Evolutionary conservation across 2,888 invertebrate species (phyloP).

Genomic region (Malthinus seriepunctatus): DNA sequence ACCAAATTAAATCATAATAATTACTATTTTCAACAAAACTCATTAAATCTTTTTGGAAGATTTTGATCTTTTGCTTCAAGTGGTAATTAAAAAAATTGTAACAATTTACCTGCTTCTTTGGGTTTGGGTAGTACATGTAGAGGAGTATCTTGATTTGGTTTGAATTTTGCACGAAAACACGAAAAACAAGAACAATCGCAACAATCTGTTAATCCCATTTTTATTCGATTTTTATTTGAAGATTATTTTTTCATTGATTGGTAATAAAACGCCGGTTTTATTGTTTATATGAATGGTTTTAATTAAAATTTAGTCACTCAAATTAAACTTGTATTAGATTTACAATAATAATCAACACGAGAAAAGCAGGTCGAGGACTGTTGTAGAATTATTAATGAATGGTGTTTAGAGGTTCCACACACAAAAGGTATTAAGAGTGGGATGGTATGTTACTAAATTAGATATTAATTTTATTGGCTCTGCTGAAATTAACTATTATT

Average conservation of each 20-base stretch:
- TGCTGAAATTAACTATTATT: too few species aligned
- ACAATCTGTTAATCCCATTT: slow-evolving; percentile 42
- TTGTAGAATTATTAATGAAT: slow-evolving; percentile 5
- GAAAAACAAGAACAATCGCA: slow-evolving; percentile 43
- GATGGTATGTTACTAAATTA: slow-evolving; percentile 5
- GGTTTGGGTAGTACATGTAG: slow-evolving; percentile 49
- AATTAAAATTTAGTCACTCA: too few species aligned
- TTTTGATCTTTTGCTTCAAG: background rate
- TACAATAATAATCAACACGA: background rate
- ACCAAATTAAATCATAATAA: too few species aligned
- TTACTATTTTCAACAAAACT: too few species aligned
- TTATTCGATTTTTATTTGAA: background rate
- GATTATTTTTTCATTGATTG: background rate
- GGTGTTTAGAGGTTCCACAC: slow-evolving; percentile 5
- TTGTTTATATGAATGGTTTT: background rate
- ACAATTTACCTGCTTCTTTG: slow-evolving; percentile 38
- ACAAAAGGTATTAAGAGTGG: slow-evolving; percentile 20
- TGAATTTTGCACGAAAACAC: slow-evolving; percentile 51
- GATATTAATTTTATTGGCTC: background rate
- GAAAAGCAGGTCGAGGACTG: slow-evolving; percentile 17
- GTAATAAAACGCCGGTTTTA: background rate
- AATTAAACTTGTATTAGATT: too few species aligned
- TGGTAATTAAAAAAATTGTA: too few species aligned
- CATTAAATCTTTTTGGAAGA: too few species aligned
- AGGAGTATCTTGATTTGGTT: slow-evolving; percentile 44